A percentile compares a stretch with the other conserved stretches of the same genome.
Conservation (phyloP, 2,113 vertebrate genomes). For the Ictalurus punctatus region DNA sequence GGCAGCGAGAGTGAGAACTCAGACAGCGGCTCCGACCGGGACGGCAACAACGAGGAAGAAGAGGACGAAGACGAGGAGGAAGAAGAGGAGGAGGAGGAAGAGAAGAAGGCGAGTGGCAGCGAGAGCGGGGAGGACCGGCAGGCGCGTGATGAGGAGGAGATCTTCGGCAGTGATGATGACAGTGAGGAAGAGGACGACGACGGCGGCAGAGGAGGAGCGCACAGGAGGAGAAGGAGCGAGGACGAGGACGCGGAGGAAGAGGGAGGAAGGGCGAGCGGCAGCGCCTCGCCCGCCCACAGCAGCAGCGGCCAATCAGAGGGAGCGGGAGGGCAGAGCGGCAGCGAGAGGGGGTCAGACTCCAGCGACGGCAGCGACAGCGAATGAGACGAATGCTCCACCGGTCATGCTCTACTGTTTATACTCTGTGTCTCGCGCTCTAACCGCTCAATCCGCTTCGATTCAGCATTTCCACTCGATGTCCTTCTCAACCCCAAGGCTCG, state of each 20-base stretch:
- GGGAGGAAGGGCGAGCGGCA: constrained; percentile 72
- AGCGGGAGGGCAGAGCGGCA: constrained; percentile 73
- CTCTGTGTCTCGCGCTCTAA: background rate
- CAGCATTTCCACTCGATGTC: background rate
- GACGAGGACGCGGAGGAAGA: constrained; percentile 69
- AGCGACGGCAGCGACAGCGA: constrained; percentile 85
- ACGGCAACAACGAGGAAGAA: constrained; percentile 64
- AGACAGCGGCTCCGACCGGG: constrained; percentile 75
- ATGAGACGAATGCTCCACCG: constrained; percentile 56
- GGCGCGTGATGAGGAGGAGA: constrained; percentile 87
- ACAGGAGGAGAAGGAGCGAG: constrained; percentile 68
- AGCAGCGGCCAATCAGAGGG: constrained; percentile 83
- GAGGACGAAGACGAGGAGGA: constrained; percentile 51
- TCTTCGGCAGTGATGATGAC: constrained; percentile 88
- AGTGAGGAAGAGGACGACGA: constrained; percentile 75
- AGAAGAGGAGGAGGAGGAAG: constrained; percentile 63
- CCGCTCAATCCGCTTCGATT: background rate
- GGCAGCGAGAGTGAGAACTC: constrained; percentile 84
- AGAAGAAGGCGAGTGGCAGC: constrained; percentile 73
- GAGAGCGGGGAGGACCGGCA: constrained; percentile 79
- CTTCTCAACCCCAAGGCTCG: background rate
- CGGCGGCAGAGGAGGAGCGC: constrained; percentile 60
- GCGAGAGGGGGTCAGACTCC: constrained; percentile 79
- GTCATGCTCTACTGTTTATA: no score
- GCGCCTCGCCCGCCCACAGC: constrained; percentile 79